Evolutionary conservation across 2,797 vertebrate genomes (phyloP).

Genomic region (Amphiprion clarkii): DNA sequence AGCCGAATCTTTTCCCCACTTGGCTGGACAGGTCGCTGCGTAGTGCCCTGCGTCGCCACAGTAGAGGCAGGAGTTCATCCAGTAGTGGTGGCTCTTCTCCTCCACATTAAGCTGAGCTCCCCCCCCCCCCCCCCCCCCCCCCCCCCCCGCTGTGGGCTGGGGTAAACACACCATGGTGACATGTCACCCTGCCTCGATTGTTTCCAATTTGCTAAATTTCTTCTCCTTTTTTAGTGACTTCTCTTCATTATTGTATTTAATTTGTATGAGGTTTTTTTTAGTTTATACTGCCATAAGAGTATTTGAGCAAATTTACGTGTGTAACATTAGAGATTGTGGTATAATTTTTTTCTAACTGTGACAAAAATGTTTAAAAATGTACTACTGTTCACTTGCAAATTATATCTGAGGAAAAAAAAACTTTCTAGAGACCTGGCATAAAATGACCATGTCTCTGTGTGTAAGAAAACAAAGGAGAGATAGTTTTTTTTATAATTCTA

Average conservation of each 20-base stretch:
- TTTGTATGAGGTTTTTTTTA: background rate
- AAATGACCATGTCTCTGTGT: slow-evolving; percentile 11
- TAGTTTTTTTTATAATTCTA: slow-evolving; percentile 37
- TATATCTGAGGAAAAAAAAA: background rate
- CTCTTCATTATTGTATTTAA: background rate
- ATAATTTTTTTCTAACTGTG: background rate
- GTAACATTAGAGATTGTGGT: background rate
- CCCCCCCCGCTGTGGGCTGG: no score
- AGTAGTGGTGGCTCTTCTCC: no score
- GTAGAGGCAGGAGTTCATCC: no score
- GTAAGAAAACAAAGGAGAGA: slow-evolving; percentile 15
- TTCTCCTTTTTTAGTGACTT: background rate
- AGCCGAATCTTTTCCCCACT: no score
- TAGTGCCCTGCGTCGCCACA: no score
- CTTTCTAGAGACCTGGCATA: slow-evolving; percentile 2
- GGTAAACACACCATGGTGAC: no score
- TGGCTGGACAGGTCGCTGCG: no score
- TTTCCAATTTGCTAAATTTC: background rate
- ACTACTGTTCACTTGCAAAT: slow-evolving; percentile 1
- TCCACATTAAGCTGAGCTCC: no score
- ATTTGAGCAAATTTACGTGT: background rate
- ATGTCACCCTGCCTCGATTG: no score
- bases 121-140: no score
- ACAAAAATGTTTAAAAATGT: background rate
- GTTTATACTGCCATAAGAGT: no score